phyloP scores from a whole-genome alignment of 2,888 invertebrate genomes.

The Tipula lateralis region DNA sequence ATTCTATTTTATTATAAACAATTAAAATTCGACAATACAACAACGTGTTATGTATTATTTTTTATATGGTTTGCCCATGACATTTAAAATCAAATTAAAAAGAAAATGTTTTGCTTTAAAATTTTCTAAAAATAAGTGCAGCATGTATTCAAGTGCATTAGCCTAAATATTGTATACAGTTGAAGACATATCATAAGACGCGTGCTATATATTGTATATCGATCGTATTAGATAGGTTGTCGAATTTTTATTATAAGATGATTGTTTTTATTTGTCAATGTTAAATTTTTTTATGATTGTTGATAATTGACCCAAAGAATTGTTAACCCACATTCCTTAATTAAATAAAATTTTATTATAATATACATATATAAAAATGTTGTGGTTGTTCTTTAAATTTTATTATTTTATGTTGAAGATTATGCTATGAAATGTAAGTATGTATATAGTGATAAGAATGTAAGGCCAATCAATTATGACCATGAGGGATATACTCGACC shows the following conservation, averaged over 20 bases:
- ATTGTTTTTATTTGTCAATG: not conserved
- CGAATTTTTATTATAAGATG: not conserved
- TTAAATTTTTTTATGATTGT: not conserved
- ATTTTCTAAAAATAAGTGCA: not conserved
- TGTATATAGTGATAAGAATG: not conserved
- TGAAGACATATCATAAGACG: not conserved
- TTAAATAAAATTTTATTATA: slow-evolving; percentile 24
- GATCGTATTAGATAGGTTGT: not conserved
- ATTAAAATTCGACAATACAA: not conserved
- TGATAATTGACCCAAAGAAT: slow-evolving; percentile 19
- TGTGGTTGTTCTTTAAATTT: not conserved
- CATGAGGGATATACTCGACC: no score
- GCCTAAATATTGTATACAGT: not conserved
- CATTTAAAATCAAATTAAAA: not conserved
- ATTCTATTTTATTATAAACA: not conserved
- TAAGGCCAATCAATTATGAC: no score
- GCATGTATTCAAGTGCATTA: slow-evolving; percentile 1
- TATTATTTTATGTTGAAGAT: not conserved
- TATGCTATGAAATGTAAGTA: not conserved
- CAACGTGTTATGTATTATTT: not conserved
- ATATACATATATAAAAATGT: not conserved
- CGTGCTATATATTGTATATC: no score
- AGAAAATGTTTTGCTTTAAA: not conserved
- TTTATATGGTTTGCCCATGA: not conserved
- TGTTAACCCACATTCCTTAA: slow-evolving; percentile 1